Evolutionary conservation across 2,113 vertebrate genomes (phyloP), one percentile per base, ranked within the genome.

Genomic region (Hyla sarda): DNA sequence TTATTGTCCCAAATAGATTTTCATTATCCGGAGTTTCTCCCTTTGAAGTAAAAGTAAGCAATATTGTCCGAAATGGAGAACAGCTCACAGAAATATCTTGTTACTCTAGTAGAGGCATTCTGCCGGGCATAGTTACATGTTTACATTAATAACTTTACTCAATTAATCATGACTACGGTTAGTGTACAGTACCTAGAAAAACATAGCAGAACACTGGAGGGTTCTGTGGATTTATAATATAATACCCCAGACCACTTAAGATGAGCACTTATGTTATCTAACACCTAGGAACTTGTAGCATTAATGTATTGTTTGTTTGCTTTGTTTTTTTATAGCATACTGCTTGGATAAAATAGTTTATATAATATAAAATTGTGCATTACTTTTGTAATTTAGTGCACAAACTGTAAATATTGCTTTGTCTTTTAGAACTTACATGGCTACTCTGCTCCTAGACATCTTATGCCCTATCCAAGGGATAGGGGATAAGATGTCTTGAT

Each of bases 61-160:
- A 32, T 28, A 48, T 25, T 21, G 14, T 60, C 25, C 71, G 56
- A 28, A 25, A 41, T 41, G 72, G 82, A 60, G 32, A 76, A n/a
- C 21, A 32, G 69, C 74, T 83, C 67, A 58, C 52, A 54, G 30
- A 74, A 83, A 83, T 9, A 41, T 72, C 82, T 50, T 73, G 19
- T 83, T 84, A 84, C 54, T 16, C 54, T 84, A 84, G 75, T 72
- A 41, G 54, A 84, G 54, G 50, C 60, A 84, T 84, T 84, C 82
- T 54, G 32, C 54, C 8, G 37, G 54, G 52, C 54, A 73, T 83
- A 41, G 41, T 73, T 72, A n/a, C 30, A 60, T 74, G 82, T 75
- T 72, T 58, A 62, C 82, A 60, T 75, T 62, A 62, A 73, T 84
- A 84, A 84, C 52, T 16, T 8, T 13, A 32, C 37, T 76, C 82